Base-by-base conservation (phyloP, 2,113 vertebrate genomes). In the Calonectris borealis region DNA sequence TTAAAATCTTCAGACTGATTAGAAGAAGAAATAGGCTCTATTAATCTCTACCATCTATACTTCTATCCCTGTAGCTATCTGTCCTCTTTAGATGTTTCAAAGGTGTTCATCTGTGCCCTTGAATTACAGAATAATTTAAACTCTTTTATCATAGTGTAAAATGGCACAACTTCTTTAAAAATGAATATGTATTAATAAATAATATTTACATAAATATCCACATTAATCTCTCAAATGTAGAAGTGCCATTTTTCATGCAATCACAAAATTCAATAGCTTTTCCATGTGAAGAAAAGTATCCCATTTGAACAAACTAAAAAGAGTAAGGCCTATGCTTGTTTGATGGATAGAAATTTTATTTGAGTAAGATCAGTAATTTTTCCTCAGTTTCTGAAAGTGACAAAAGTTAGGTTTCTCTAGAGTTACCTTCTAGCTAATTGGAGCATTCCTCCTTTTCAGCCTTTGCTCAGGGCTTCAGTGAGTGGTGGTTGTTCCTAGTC, bases 1-100 rank as follows among this genome's bases (percentile, higher is more conserved):
- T 97, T 95, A 97, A 95, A 96, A 83, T 96, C 96, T 95, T 96
- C 78, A 95, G 36, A 66, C 84, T 97, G 93, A 97, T 97, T 95
- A 97, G 70, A 86, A 86, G 48, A 80, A 95, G 78, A 46, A 46
- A 46, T 95, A 93, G 86, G 71, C 42, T 94, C 70, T 89, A 87
- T 91, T 91, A 94, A 76, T 96, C 70, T 65, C 62, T 27, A 79
- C 57, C 65, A 68, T 83, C 86, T 61, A 75, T 86, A 76, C 73
- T 70, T 94, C 69, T 89, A 65, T 90, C 49, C 80, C 57, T 69
- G 72, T 86, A 87, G 83, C 48, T 91, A 26, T 87, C 52, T 92
- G 73, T 83, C 49, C 88, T 95, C 61, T 93, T 49, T 51, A 77
- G 70, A 57, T 66, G 34, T 91, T 96, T 94, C 87, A 80, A 70